These are phyloP conservation scores for Clepsis dumicolana DNA, from an alignment of 2,888 invertebrate species.

Conservation along the genomic window DNA sequence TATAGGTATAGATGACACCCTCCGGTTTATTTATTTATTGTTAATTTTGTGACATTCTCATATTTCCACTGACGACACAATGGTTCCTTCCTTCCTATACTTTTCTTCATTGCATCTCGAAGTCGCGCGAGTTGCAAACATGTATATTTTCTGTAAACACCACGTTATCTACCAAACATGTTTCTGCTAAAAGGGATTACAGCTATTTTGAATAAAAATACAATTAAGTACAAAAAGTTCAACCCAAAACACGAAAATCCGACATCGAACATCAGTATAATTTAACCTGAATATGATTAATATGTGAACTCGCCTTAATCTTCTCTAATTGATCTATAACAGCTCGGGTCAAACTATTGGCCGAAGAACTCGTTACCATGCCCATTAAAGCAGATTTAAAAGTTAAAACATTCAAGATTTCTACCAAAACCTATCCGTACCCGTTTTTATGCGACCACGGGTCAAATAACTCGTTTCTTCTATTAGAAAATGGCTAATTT, in stretches of 20 bases:
- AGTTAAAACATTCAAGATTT: constrained; percentile 20
- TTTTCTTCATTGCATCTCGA: too few species aligned
- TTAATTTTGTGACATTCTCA: too few species aligned
- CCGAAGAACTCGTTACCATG: constrained; percentile 23
- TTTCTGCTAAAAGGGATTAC: background rate
- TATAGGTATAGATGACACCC: too few species aligned
- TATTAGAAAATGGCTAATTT: constrained; percentile 20
- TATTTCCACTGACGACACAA: too few species aligned
- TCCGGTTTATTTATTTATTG: too few species aligned
- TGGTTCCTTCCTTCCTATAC: too few species aligned
- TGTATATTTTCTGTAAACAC: too few species aligned
- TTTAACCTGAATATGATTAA: constrained; percentile 28
- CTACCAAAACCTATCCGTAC: constrained; percentile 9
- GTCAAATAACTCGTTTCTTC: constrained; percentile 37
- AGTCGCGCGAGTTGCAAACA: too few species aligned
- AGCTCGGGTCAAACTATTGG: constrained; percentile 20
- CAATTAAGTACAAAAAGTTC: background rate
- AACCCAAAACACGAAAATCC: constrained; percentile 4
- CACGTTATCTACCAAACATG: too few species aligned
- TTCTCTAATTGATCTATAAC: constrained; percentile 31
- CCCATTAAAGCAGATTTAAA: constrained; percentile 33
- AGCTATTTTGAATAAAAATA: background rate
- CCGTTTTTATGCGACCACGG: constrained; percentile 13
- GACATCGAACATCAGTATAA: constrained; percentile 13
- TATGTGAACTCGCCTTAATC: constrained; percentile 30